Conservation (phyloP, 2,797 vertebrate species). For the Neomorphus geoffroyi region DNA sequence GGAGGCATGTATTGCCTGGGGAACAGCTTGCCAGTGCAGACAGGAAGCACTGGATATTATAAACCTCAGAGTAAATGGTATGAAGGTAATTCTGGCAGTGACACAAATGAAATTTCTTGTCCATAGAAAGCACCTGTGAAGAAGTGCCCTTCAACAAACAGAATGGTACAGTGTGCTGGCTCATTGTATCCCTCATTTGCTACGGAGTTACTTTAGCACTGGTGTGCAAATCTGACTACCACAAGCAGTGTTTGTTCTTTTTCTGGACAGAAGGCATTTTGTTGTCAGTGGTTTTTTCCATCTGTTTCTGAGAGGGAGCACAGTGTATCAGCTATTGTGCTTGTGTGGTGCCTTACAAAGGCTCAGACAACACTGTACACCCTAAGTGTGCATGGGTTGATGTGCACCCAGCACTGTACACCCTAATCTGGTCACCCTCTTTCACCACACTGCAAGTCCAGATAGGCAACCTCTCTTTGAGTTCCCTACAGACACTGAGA, state of each 20-base stretch:
- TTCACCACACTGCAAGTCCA: not conserved
- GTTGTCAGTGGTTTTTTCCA: not conserved
- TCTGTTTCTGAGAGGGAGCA: not conserved
- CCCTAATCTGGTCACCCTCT: not conserved
- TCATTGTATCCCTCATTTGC: not conserved
- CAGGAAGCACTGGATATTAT: not conserved
- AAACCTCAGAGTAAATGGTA: not conserved
- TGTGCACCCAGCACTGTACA: not conserved
- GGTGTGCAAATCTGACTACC: not conserved
- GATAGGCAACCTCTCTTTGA: not conserved
- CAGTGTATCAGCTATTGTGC: not conserved
- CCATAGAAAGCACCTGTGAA: not conserved
- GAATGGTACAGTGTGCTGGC: not conserved
- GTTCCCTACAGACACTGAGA: not conserved
- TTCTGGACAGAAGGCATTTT: not conserved
- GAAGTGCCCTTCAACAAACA: not conserved
- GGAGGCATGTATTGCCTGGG: not conserved
- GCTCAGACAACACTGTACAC: not conserved
- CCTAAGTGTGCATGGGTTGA: fast-evolving
- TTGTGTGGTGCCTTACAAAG: not conserved
- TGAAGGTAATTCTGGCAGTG: not conserved
- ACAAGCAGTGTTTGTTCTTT: not conserved
- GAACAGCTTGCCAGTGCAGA: not conserved
- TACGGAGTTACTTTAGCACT: not conserved
- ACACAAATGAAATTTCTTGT: not conserved